Evolutionary conservation across 2,797 vertebrate species (phyloP).

Genomic region (Acanthurus tractus): DNA sequence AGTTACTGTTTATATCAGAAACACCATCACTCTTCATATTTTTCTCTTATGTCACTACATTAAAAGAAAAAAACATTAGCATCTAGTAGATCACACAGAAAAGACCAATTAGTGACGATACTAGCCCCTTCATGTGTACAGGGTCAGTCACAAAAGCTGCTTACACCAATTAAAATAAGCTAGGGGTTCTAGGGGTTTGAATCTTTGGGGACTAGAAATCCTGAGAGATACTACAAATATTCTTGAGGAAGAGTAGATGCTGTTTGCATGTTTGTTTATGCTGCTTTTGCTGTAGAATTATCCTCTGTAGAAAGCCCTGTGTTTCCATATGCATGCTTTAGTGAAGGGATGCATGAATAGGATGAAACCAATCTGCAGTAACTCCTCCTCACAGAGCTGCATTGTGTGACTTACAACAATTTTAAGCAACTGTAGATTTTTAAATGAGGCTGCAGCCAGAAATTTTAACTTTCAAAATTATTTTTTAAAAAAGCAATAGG

Average conservation of each 20-base stretch:
- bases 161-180: conserved; percentile 68
- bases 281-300: conserved; percentile 60
- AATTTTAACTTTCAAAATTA: conserved; percentile 1
- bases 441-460: conserved; percentile 11
- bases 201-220: conserved; percentile 22
- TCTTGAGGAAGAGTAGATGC: conserved; percentile 46
- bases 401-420: conserved; percentile 21
- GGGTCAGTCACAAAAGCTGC: conserved; percentile 51
- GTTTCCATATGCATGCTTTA: conserved; percentile 75
- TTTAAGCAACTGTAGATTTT: conserved; percentile 17
- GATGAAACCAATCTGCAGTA: conserved; percentile 37
- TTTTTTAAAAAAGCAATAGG: background rate
- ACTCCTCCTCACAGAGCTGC: conserved; percentile 12
- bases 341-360: conserved; percentile 63
- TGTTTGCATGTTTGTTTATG: conserved; percentile 75
- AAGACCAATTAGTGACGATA: background rate
- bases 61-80: background rate
- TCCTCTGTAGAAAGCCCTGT: conserved; percentile 46
- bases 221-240: conserved; percentile 18
- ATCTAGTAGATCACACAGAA: conserved; percentile 6
- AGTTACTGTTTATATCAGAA: conserved; percentile 11
- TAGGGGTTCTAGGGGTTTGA: conserved; percentile 24
- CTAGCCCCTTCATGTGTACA: conserved; percentile 40
- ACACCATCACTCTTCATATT: background rate
- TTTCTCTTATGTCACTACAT: conserved; percentile 8